phyloP scores from a whole-genome alignment of 2,888 invertebrate species.

The Palloptera scutellata region DNA sequence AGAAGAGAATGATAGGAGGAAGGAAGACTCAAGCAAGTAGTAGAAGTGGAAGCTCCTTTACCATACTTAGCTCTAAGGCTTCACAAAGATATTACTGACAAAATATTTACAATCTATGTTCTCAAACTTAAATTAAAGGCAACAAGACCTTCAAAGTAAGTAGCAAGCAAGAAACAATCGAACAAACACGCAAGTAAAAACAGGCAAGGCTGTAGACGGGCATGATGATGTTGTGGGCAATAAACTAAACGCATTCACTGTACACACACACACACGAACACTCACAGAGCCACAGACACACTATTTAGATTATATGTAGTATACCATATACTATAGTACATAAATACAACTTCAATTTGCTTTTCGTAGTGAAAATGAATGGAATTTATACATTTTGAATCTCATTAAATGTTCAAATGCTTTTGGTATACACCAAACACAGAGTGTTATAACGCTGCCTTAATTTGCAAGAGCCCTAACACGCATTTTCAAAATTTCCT shows the following conservation, averaged over 20 bases:
- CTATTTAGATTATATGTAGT: too few species aligned
- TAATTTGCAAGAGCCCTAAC: too few species aligned
- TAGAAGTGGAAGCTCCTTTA: too few species aligned
- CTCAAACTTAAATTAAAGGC: not conserved
- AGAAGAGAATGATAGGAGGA: too few species aligned
- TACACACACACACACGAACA: slow-evolving; percentile 10
- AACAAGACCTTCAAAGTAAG: not conserved
- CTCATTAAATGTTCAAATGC: slow-evolving; percentile 8
- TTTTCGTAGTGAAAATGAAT: not conserved
- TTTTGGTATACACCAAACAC: too few species aligned
- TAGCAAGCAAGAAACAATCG: not conserved
- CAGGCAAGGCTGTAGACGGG: too few species aligned
- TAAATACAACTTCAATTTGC: not conserved
- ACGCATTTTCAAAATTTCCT: too few species aligned
- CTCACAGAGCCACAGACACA: not conserved
- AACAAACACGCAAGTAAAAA: not conserved
- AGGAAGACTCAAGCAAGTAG: too few species aligned
- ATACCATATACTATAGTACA: not conserved
- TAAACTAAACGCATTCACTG: too few species aligned
- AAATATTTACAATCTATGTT: slow-evolving; percentile 6
- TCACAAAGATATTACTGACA: slow-evolving; percentile 9
- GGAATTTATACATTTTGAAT: slow-evolving; percentile 19
- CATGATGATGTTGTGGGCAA: too few species aligned
- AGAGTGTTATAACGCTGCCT: too few species aligned
- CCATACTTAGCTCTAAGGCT: too few species aligned